These are phyloP conservation scores for Andrena fulva DNA, from an alignment of 2,888 invertebrate species.

Conservation along the genomic window DNA sequence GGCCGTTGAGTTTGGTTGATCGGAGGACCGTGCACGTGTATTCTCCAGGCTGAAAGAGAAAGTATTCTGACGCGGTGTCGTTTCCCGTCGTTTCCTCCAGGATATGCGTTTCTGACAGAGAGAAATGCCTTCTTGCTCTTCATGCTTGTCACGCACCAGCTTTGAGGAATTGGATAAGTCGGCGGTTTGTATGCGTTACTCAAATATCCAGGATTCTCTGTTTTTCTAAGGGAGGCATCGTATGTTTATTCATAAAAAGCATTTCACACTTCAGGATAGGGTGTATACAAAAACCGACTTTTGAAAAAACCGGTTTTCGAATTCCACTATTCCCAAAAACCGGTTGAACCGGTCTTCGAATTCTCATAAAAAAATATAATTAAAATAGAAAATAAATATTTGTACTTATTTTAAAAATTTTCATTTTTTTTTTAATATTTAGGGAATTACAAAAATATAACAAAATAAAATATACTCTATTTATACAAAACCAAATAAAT, in stretches of 20 bases:
- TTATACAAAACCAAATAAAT: too few species aligned
- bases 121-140: neutral
- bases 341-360: too few species aligned
- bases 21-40: neutral
- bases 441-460: too few species aligned
- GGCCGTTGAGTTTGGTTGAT: conserved; percentile 22
- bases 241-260: neutral
- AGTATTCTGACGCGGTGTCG: neutral
- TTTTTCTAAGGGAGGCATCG: neutral
- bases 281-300: too few species aligned
- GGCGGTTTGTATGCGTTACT: neutral
- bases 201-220: conserved; percentile 7
- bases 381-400: too few species aligned
- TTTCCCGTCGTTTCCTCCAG: neutral
- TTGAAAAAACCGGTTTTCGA: too few species aligned
- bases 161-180: conserved; percentile 1
- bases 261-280: neutral
- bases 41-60: neutral
- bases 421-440: too few species aligned
- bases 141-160: conserved; percentile 1
- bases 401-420: too few species aligned
- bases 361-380: too few species aligned
- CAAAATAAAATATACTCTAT: too few species aligned
- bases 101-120: neutral
- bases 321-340: too few species aligned